Base-by-base conservation (phyloP, 2,113 vertebrate species). In the Odontesthes bonariensis region DNA sequence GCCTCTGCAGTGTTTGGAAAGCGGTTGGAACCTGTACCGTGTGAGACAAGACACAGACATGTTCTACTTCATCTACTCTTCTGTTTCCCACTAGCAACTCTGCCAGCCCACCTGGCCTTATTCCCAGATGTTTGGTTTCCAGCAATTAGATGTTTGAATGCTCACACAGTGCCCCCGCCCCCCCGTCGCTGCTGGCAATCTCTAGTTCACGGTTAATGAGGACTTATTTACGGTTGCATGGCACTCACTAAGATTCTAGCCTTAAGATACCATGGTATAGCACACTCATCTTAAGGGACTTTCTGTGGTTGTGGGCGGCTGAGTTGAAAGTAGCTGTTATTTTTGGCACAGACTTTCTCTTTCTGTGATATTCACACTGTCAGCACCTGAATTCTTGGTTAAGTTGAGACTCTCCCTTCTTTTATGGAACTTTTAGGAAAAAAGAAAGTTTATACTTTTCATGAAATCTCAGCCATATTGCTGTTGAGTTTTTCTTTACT, bases 131-230 rank as follows among this genome's bases (percentile, higher is more conserved):
- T 86, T 91, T 91, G 84, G 69, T 87, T 91, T 84, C 71, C 77
- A 88, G 81, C 90, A 91, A 93, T 92, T 90, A 89, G 74, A 83
- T 84, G 69, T 89, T 76, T 89, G 84, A 89, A 87, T 75, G 84
- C 85, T 83, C 86, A 81, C 79, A 73, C 65, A 51, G 67, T 61
- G 74, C 32, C 60, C 70, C 57, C 52, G 74, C 32, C 60, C 70
- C 57, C 52, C 52, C 8, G 10, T 32, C 27, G 5, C 54, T 54
- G 57, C 53, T 69, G 82, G 86, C 86, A 86, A 58, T 65, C 87
- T 79, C 61, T 55, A 70, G 74, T 62, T 89, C 79, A 67, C 69
- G 75, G 77, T 62, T 79, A 77, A 76, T 82, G 78, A 86, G 73
- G 85, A 88, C 72, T 69, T 80, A 86, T 86, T 84, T 83, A 81